phyloP scores from a whole-genome alignment of 2,797 vertebrate genomes.

The Arrhamphus sclerolepis region DNA sequence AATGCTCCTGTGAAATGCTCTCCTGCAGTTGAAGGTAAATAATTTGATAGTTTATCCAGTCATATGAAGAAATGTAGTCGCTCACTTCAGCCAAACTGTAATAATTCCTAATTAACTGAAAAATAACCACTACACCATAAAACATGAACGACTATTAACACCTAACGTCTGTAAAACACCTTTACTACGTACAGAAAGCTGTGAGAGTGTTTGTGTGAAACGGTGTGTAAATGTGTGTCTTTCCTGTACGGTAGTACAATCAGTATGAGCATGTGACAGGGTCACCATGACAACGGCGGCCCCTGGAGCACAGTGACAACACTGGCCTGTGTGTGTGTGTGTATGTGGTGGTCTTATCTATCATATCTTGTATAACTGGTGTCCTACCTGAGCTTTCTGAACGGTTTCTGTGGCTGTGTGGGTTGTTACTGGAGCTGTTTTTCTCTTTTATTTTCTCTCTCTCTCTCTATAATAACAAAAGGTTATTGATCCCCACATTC shows the following conservation, averaged over 20 bases:
- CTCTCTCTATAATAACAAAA: slow-evolving; percentile 17
- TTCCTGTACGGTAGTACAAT: slow-evolving; percentile 52
- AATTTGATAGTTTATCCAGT: slow-evolving; percentile 46
- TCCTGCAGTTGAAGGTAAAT: slow-evolving; percentile 39
- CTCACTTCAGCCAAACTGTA: slow-evolving; percentile 24
- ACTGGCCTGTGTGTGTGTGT: slow-evolving; percentile 40
- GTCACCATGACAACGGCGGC: slow-evolving; percentile 79
- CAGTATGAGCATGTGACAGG: slow-evolving; percentile 63
- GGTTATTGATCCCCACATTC: slow-evolving; percentile 26
- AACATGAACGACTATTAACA: background rate
- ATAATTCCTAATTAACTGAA: slow-evolving; percentile 38
- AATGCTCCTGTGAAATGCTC: slow-evolving; percentile 21
- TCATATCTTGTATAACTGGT: too few species aligned
- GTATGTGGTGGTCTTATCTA: slow-evolving; percentile 31
- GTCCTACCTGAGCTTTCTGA: slow-evolving; percentile 3
- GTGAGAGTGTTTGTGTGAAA: too few species aligned
- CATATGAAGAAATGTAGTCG: slow-evolving; percentile 26
- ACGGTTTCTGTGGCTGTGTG: background rate
- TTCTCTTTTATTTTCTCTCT: slow-evolving; percentile 10
- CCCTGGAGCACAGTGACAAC: slow-evolving; percentile 68
- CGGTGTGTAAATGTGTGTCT: slow-evolving; percentile 7
- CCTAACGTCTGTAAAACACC: too few species aligned
- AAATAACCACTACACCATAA: slow-evolving; percentile 18
- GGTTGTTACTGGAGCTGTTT: slow-evolving; percentile 8
- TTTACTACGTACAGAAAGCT: too few species aligned